These are phyloP conservation scores for Gallinago solitaria DNA, from an alignment of 2,797 vertebrate genomes.

Conservation along the genomic window DNA sequence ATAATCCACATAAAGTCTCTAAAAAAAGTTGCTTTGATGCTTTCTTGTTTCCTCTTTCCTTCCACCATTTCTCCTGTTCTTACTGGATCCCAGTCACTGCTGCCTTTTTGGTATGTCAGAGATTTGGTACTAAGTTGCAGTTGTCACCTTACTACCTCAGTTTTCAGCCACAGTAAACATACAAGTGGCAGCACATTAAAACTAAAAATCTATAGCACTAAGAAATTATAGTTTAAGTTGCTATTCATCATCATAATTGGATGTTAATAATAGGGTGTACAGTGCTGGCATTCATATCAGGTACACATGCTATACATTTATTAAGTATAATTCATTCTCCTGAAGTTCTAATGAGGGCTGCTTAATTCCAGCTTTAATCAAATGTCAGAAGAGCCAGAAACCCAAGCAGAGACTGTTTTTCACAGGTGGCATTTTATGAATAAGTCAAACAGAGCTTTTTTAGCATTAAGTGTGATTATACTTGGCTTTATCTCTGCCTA, in stretches of 20 bases:
- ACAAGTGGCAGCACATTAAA: conserved; percentile 50
- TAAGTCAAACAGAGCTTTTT: conserved; percentile 16
- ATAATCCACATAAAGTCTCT: background rate
- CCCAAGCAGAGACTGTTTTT: conserved; percentile 44
- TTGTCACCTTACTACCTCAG: background rate
- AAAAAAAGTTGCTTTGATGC: background rate
- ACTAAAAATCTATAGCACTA: conserved; percentile 46
- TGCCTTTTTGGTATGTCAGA: background rate
- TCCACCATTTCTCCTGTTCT: background rate
- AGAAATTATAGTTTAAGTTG: conserved; percentile 70
- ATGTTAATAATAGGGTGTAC: conserved; percentile 56
- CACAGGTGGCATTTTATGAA: conserved; percentile 39
- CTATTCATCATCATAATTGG: conserved; percentile 71
- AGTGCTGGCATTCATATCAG: conserved; percentile 33
- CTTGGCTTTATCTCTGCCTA: conserved; percentile 28
- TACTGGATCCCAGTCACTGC: background rate
- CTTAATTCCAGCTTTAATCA: conserved; percentile 69
- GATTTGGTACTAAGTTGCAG: background rate
- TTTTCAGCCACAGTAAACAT: conserved; percentile 53
- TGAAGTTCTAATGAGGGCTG: conserved; percentile 59
- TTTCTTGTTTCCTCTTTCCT: background rate
- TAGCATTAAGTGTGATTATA: background rate
- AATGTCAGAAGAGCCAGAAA: conserved; percentile 52
- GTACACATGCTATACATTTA: conserved; percentile 56
- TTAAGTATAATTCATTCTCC: conserved; percentile 50